phyloP scores from a whole-genome alignment of 2,113 vertebrate genomes.

The Cnemophilus loriae region DNA sequence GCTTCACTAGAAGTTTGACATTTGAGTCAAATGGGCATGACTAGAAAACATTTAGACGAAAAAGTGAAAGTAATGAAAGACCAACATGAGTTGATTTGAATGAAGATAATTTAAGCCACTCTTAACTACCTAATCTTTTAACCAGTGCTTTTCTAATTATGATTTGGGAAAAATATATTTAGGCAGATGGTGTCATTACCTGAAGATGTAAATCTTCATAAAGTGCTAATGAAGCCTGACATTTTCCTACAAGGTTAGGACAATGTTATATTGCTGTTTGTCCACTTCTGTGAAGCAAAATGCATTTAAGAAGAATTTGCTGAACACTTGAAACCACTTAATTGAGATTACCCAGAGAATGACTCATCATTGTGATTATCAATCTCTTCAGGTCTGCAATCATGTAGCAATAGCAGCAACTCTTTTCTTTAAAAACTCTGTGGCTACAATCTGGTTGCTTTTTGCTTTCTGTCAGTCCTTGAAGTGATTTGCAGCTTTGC shows the following conservation, averaged over 20 bases:
- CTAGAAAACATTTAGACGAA: background rate
- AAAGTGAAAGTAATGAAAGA: background rate
- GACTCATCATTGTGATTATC: background rate
- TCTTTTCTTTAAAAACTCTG: background rate
- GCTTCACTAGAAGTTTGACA: background rate
- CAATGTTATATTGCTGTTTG: background rate
- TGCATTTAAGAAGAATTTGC: background rate
- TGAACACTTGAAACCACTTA: background rate
- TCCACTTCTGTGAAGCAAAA: conserved; percentile 1
- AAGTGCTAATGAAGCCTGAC: conserved; percentile 8
- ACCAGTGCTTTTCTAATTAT: background rate
- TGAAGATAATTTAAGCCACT: background rate
- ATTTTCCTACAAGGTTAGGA: conserved; percentile 20
- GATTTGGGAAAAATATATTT: background rate
- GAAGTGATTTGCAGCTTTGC: background rate
- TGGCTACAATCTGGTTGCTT: background rate
- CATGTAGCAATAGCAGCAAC: background rate
- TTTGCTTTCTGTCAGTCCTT: background rate
- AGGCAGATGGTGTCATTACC: background rate
- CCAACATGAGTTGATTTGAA: background rate
- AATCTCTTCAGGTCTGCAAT: background rate
- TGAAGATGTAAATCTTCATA: conserved; percentile 2
- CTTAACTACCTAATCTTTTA: background rate
- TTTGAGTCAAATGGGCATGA: background rate
- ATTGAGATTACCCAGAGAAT: background rate